phyloP scores from a whole-genome alignment of 2,113 vertebrate species.

The Tetrax tetrax region DNA sequence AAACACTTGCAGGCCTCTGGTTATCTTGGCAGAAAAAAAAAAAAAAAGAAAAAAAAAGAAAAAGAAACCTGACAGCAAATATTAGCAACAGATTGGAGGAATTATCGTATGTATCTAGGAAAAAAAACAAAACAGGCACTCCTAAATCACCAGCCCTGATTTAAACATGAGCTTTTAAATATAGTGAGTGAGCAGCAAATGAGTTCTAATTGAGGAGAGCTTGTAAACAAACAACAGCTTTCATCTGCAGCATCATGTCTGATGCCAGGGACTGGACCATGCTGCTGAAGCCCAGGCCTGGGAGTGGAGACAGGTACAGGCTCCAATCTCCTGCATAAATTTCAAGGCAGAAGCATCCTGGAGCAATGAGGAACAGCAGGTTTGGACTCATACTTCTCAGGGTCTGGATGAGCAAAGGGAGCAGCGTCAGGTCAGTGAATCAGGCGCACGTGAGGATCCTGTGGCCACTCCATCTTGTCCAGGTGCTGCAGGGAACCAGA shows the following conservation, averaged over 20 bases:
- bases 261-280: not conserved
- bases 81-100: conserved; percentile 32
- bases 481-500: not conserved
- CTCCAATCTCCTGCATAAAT: not conserved
- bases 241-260: conserved; percentile 34
- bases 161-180: conserved; percentile 52
- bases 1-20: conserved; percentile 3
- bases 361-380: not conserved
- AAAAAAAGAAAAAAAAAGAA: too few species aligned
- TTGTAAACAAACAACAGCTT: conserved; percentile 57
- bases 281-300: not conserved
- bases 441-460: rapidly evolving
- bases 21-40: not conserved
- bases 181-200: conserved; percentile 40
- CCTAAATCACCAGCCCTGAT: not conserved
- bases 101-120: not conserved
- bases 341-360: not conserved
- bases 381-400: not conserved
- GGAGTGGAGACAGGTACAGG: not conserved
- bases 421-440: not conserved
- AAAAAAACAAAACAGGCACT: conserved; percentile 44
- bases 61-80: not conserved
- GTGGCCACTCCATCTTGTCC: rapidly evolving
- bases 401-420: not conserved
- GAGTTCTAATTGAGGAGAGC: conserved; percentile 51